Evolutionary conservation across 2,888 invertebrate species (phyloP).

Genomic region (Crematogaster levior): DNA sequence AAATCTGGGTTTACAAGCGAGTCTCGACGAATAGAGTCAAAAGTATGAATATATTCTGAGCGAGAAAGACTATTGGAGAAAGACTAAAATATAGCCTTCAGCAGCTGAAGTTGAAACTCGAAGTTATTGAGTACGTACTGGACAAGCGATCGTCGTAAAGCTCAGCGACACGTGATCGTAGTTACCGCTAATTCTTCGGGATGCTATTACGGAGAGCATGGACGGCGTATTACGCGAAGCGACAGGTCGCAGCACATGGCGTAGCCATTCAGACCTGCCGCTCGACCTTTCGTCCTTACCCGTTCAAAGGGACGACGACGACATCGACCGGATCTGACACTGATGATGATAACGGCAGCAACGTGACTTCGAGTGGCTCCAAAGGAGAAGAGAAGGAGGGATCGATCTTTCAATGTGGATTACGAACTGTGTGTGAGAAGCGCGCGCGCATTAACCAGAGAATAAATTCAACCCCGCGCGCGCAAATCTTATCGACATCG

Average conservation of each 20-base stretch:
- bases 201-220: conserved; percentile 73
- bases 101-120: conserved; percentile 20
- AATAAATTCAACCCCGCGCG: conserved; percentile 26
- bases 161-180: conserved; percentile 76
- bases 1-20: neutral
- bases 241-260: conserved; percentile 70
- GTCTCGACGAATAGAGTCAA: neutral
- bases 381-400: neutral
- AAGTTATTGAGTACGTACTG: conserved; percentile 70
- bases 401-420: conserved; percentile 6
- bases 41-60: neutral
- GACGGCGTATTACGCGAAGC: conserved; percentile 72
- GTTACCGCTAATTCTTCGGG: conserved; percentile 77
- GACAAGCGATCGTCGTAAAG: conserved; percentile 66
- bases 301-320: conserved; percentile 65
- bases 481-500: conserved; percentile 37
- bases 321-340: conserved; percentile 75
- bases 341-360: conserved; percentile 79
- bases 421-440: neutral
- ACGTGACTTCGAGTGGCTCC: conserved; percentile 75
- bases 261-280: conserved; percentile 68
- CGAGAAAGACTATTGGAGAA: neutral
- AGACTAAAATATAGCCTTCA: neutral
- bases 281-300: conserved; percentile 70
- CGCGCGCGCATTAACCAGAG: conserved; percentile 13